A percentile compares a stretch with the other conserved stretches of the same genome.
phyloP scores from a whole-genome alignment of 2,797 vertebrate genomes.

The Lagorchestes hirsutus region DNA sequence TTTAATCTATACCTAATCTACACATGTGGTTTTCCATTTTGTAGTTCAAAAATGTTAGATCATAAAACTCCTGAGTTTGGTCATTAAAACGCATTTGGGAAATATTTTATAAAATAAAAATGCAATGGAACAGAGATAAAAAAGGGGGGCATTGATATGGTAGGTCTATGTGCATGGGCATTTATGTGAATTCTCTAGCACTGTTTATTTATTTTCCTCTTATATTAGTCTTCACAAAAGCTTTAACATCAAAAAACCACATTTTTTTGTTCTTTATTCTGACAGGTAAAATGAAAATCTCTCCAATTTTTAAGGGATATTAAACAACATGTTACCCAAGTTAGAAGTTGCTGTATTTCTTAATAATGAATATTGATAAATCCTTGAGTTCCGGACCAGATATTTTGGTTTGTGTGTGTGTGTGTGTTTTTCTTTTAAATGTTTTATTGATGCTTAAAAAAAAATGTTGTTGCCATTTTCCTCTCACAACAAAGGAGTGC shows the following conservation, averaged over 20 bases:
- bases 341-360: background rate
- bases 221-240: conserved; percentile 31
- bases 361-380: conserved; percentile 16
- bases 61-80: background rate
- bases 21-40: background rate
- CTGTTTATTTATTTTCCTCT: background rate
- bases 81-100: background rate
- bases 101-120: background rate
- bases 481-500: conserved; percentile 1
- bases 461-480: background rate
- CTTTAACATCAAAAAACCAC: background rate
- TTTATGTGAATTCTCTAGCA: background rate
- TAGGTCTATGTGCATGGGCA: background rate
- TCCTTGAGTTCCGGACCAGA: conserved; percentile 34
- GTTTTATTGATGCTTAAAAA: background rate
- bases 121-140: background rate
- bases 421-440: background rate
- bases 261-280: background rate
- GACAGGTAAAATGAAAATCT: conserved; percentile 25
- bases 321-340: conserved; percentile 44
- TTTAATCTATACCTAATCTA: background rate
- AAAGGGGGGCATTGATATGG: background rate
- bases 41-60: background rate
- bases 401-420: background rate
- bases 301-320: conserved; percentile 27